Base-by-base conservation (phyloP, 2,888 invertebrate species). In the Trachelus troglodyta region DNA sequence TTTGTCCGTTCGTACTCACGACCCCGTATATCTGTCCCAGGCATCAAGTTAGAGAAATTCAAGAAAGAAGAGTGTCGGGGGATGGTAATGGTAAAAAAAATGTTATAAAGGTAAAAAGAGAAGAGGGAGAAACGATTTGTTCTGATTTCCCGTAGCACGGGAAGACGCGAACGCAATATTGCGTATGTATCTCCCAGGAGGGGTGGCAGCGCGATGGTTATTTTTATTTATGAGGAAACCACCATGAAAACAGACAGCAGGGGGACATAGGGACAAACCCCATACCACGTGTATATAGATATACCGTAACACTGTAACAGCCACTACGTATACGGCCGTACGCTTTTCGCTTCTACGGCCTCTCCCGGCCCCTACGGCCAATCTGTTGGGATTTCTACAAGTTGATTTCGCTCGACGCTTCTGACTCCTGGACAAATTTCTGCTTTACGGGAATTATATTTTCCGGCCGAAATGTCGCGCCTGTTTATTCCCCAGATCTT, bases 191-290 rank as follows among this genome's bases (percentile, higher is more conserved):
- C 88, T 87, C 88, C 85, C 81, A 40, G 40, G 83, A 84, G 87
- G 88, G 87, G 85, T 84, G 87, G 80, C 78, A 73, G 82, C 79
- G 80, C 86, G 85, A 88, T 89, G 89, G 90, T 91, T 91, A 91
- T 91, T 91, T 91, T 91, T 91, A 91, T 91, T 91, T 91, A 91
- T 91, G 91, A 91, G 90, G 88, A 90, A 90, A 90, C 90, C 89
- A 89, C 90, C 89, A 89, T 90, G 90, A 90, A 90, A 90, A 90
- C 40, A 40, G 40, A 40, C 40, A 40, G 40, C 6, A 40, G 40
- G 89, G 88, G 89, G 40, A 40, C 40, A 40, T 15, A 15, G 40
- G 40, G 40, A 40, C 40, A 40, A 15, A 40, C 15, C 40, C 40
- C 40, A 40, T 40, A 15, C 15, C 40, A 6, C 15, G 40, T 40